These are phyloP conservation scores for Lasioglossum malachurum DNA, from an alignment of 2,888 invertebrate species.

Conservation along the genomic window DNA sequence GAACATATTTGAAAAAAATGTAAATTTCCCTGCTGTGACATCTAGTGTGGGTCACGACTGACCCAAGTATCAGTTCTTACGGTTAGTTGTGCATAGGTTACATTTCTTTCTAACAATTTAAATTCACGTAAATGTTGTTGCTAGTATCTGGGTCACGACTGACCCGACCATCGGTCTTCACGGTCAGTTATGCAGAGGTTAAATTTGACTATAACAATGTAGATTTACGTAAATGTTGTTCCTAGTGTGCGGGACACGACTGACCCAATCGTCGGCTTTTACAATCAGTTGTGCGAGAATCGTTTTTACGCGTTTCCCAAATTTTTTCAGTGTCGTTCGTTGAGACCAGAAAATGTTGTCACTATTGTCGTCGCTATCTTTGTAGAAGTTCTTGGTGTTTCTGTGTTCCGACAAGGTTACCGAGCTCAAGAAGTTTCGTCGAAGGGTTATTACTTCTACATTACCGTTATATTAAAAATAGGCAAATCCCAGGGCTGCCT, in stretches of 20 bases:
- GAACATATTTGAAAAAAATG: background rate
- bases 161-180: background rate
- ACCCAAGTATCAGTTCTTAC: background rate
- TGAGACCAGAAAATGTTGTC: background rate
- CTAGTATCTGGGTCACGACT: background rate
- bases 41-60: background rate
- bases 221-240: background rate
- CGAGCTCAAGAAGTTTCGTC: background rate
- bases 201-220: conserved; percentile 1
- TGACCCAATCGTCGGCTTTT: background rate
- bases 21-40: conserved; percentile 13
- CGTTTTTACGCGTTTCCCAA: background rate
- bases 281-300: background rate
- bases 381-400: background rate
- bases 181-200: background rate
- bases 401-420: background rate
- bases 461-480: conserved; percentile 39
- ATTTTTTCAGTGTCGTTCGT: background rate
- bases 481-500: conserved; percentile 81
- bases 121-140: background rate
- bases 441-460: background rate
- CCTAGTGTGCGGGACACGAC: background rate
- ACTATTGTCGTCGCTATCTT: background rate
- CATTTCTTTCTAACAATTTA: background rate
- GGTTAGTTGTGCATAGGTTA: background rate